Conservation (phyloP, 2,113 vertebrate species). For the Arvicanthis niloticus region DNA sequence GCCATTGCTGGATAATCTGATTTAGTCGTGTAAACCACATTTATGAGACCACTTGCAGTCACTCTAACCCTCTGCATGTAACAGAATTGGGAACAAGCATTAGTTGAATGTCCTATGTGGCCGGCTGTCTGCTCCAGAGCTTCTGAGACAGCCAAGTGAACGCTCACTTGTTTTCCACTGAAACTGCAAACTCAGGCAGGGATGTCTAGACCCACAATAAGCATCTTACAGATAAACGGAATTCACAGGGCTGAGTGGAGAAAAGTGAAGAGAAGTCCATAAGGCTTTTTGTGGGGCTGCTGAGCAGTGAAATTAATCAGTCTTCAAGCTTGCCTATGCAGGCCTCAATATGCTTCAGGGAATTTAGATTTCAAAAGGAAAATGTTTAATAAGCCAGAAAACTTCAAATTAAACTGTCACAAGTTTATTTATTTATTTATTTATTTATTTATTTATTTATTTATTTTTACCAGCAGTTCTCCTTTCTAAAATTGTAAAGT, state of each 20-base stretch:
- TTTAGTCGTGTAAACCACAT: not conserved
- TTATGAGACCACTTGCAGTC: not conserved
- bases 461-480: conserved; percentile 8
- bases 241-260: not conserved
- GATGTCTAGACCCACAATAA: not conserved
- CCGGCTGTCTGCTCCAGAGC: not conserved
- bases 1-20: not conserved
- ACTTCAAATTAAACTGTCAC: conserved; percentile 60
- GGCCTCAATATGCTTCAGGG: conserved; percentile 13
- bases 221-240: not conserved
- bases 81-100: not conserved
- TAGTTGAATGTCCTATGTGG: not conserved
- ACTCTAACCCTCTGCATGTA: not conserved
- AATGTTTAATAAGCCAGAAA: conserved; percentile 58
- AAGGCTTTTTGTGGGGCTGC: not conserved
- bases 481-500: conserved; percentile 59
- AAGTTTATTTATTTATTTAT: not conserved
- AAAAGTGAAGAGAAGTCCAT: not conserved
- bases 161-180: not conserved
- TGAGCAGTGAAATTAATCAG: conserved; percentile 14
- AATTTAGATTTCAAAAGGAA: conserved; percentile 66
- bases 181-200: not conserved
- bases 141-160: not conserved
- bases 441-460: conserved; percentile 21
- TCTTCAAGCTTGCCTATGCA: not conserved